Evolutionary conservation across 2,113 vertebrate genomes (phyloP).

Genomic region (Ceyx melanurus): DNA sequence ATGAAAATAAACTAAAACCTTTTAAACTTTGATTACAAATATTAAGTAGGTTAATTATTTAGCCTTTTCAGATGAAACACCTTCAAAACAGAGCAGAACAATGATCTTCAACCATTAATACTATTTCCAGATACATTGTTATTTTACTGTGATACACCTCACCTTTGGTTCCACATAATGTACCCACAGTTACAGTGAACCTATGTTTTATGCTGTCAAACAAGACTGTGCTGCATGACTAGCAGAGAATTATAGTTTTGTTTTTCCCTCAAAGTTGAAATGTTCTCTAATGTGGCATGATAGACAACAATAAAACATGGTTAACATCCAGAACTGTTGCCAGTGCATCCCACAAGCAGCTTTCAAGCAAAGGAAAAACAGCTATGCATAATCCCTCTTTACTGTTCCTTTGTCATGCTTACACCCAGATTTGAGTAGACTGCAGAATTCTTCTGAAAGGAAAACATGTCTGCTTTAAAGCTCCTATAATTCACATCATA

Average conservation of each 20-base stretch:
- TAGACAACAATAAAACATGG: constrained; percentile 37
- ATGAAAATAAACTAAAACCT: not conserved
- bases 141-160: not conserved
- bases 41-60: not conserved
- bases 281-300: constrained; percentile 38
- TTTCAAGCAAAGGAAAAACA: constrained; percentile 48
- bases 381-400: constrained; percentile 2
- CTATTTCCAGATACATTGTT: not conserved
- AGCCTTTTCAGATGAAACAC: not conserved
- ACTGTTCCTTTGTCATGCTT: not conserved
- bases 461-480: not conserved
- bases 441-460: not conserved
- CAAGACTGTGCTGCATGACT: constrained; percentile 18
- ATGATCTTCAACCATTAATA: not conserved
- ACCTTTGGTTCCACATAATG: constrained; percentile 27
- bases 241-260: constrained; percentile 39
- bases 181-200: not conserved
- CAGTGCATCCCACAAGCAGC: constrained; percentile 5
- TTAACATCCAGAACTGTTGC: constrained; percentile 53
- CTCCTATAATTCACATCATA: not conserved
- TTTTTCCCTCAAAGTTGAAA: constrained; percentile 56
- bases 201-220: constrained; percentile 47
- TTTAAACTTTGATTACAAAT: not conserved
- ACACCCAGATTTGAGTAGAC: not conserved
- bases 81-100: not conserved